A percentile compares a stretch with the other conserved stretches of the same genome.
Conservation (phyloP, 2,113 vertebrate species). For the Damaliscus lunatus region DNA sequence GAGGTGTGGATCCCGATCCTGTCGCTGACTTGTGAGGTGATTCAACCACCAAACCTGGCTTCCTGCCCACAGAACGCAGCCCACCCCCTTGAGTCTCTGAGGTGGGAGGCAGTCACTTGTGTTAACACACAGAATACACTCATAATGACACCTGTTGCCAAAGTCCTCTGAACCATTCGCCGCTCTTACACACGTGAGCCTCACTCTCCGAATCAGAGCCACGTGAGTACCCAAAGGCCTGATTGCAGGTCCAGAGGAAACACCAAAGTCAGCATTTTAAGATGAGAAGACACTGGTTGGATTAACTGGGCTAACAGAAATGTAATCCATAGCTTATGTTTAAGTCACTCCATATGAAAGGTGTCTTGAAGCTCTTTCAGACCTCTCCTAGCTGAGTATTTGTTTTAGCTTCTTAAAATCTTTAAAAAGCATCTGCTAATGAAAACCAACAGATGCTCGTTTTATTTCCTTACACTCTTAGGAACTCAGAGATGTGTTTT, state of each 20-base stretch:
- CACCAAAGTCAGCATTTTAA: neutral
- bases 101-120: neutral
- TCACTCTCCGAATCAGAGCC: neutral
- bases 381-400: neutral
- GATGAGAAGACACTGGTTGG: neutral
- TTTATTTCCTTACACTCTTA: neutral
- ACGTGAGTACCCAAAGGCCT: fast-evolving
- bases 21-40: too few relatives aligned
- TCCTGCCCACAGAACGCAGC: fast-evolving
- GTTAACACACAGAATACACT: fast-evolving
- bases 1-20: too few relatives aligned
- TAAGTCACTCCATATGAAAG: neutral
- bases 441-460: neutral
- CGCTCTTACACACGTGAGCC: fast-evolving
- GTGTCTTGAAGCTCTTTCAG: neutral
- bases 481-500: neutral
- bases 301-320: neutral
- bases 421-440: neutral
- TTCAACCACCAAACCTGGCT: neutral
- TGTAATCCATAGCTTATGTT: neutral
- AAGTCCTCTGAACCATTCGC: fast-evolving
- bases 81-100: too few relatives aligned
- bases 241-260: neutral
- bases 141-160: neutral
- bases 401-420: neutral